phyloP scores from a whole-genome alignment of 1,140 invertebrate species.

The Tetragnatha versicolor region DNA sequence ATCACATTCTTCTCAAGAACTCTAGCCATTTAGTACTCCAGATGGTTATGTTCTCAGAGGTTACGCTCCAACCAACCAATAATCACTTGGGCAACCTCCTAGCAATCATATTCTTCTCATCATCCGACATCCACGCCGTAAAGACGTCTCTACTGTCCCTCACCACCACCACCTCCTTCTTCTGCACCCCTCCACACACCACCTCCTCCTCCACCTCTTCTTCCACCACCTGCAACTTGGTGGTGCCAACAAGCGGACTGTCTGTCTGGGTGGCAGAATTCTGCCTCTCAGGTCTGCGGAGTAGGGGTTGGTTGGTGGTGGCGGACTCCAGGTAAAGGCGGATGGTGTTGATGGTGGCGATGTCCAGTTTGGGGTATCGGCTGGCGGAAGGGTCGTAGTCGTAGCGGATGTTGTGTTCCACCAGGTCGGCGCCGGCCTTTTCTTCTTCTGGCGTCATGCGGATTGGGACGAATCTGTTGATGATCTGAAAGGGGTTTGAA shows the following conservation, averaged over 20 bases:
- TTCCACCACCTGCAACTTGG: background rate
- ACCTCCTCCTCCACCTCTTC: background rate
- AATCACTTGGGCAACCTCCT: constrained; percentile 3
- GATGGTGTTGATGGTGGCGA: constrained; percentile 41
- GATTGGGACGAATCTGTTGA: constrained; percentile 81
- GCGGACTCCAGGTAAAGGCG: constrained; percentile 21
- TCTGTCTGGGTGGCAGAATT: constrained; percentile 43
- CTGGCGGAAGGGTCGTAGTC: constrained; percentile 8
- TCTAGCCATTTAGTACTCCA: too few species aligned
- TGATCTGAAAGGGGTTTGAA: constrained; percentile 68
- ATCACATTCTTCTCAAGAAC: too few species aligned
- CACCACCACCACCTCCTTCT: background rate
- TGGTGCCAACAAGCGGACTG: background rate
- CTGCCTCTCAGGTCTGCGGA: constrained; percentile 3
- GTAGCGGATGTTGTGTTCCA: constrained; percentile 79
- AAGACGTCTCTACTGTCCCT: constrained; percentile 27
- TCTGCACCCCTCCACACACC: background rate
- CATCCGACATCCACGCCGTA: constrained; percentile 43
- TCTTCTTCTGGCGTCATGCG: constrained; percentile 85
- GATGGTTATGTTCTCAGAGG: too few species aligned
- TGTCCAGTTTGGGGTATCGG: constrained; percentile 23
- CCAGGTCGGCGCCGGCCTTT: constrained; percentile 84
- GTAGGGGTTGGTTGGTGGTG: background rate
- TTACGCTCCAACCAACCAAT: too few species aligned
- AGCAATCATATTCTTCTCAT: constrained; percentile 29